phyloP scores from a whole-genome alignment of 2,797 vertebrate species.

The Cephalopachus bancanus region DNA sequence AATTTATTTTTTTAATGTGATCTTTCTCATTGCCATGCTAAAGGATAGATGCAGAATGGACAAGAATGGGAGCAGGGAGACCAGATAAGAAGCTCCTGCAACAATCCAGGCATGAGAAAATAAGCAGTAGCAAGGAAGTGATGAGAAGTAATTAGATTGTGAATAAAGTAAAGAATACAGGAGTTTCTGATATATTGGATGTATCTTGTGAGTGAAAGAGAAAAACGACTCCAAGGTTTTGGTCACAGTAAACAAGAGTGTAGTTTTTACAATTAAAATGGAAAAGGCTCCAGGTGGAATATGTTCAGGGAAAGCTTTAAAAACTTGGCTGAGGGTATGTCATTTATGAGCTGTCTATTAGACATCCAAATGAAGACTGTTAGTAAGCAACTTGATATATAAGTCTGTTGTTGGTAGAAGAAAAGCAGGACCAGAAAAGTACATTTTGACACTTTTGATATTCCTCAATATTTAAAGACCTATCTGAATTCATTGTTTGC shows the following conservation, averaged over 20 bases:
- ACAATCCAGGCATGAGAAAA: not conserved
- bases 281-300: not conserved
- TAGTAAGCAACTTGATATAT: not conserved
- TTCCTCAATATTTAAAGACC: not conserved
- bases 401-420: too few relatives aligned
- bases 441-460: too few relatives aligned
- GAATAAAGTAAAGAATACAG: not conserved
- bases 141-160: not conserved
- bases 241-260: not conserved
- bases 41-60: not conserved
- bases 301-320: not conserved
- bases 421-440: not conserved
- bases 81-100: not conserved
- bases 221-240: not conserved
- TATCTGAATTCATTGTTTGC: not conserved
- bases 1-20: not conserved
- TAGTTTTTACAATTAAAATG: not conserved
- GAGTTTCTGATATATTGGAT: not conserved
- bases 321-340: not conserved
- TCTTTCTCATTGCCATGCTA: not conserved
- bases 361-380: not conserved
- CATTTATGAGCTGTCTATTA: not conserved
- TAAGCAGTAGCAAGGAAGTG: not conserved
- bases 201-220: not conserved
- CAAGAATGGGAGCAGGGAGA: not conserved